A percentile compares a stretch with the other conserved stretches of the same genome.
Conservation (phyloP, 1,140 invertebrate genomes). For the Saccostrea cuccullata region DNA sequence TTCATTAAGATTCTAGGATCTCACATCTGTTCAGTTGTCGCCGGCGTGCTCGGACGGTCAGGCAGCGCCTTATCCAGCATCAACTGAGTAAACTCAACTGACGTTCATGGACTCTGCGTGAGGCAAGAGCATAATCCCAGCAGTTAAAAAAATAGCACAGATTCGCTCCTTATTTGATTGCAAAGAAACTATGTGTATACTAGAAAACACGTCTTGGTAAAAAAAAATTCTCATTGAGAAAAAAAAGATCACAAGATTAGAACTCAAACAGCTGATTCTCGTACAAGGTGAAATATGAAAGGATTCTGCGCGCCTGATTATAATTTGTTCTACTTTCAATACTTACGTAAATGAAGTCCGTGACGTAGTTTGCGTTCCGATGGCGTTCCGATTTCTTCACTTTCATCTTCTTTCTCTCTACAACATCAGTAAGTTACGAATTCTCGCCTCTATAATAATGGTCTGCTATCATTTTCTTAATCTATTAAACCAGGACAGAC, state of each 20-base stretch:
- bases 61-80: not conserved
- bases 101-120: conserved; percentile 9
- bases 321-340: conserved; percentile 1
- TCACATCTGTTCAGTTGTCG: not conserved
- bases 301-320: not conserved
- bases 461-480: not conserved
- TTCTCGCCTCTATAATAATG: not conserved
- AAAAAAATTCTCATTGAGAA: too few relatives aligned
- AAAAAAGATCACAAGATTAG: too few relatives aligned
- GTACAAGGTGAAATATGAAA: too few relatives aligned
- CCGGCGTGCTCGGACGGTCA: not conserved
- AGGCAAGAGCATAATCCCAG: not conserved
- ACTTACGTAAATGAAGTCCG: not conserved
- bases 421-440: not conserved
- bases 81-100: not conserved
- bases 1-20: not conserved
- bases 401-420: not conserved
- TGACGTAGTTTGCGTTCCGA: not conserved
- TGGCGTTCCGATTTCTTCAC: not conserved
- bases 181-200: not conserved
- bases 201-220: too few relatives aligned
- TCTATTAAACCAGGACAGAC: not conserved
- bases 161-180: not conserved
- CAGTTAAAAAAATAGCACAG: not conserved
- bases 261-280: too few relatives aligned